Evolutionary conservation across 2,888 invertebrate genomes (phyloP), one percentile per base, ranked within the genome.

Genomic region (Lomographa bimaculata): DNA sequence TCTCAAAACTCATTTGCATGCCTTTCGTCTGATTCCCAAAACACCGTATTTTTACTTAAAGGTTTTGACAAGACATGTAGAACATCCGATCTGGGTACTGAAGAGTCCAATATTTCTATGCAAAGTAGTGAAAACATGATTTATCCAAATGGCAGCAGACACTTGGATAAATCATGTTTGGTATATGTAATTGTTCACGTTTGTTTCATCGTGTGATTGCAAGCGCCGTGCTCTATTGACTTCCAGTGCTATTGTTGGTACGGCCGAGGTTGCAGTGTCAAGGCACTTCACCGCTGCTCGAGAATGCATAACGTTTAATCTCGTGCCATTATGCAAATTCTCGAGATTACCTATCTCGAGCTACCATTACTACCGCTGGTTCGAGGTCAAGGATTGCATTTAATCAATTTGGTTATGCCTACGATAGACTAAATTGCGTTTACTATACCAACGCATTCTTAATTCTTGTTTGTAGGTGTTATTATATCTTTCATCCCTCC

Each of bases 181-280:
- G n/a, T n/a, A n/a, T n/a, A n/a, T n/a, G n/a, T 7, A 23, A 16
- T 30, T 9, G 14, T 9, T 39, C 65, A 59, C 56, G 46, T 58
- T 68, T 64, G 69, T 73, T 73, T 70, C 71, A 71, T 70, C 67
- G 44, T 71, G 76, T 64, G 64, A 69, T 29, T 35, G 24, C 66
- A 71, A 71, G 63, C 66, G 72, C 68, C 71, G 65, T 75, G 73
- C 70, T 72, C 72, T 71, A 73, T 77, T 80, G 79, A 80, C 77
- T 72, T 64, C 57, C 60, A 59, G 58, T 60, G 64, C 70, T 65
- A 77, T 78, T 79, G 78, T 75, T 71, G 66, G 51, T 60, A 57
- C 58, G 59, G 63, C 54, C 59, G 71, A 72, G 74, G 79, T 71
- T 74, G 74, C 75, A 78, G 65, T 80, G 82, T 82, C 80, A 83